Evolutionary conservation across 2,888 invertebrate genomes (phyloP).

Genomic region (Hyposoter didymator): DNA sequence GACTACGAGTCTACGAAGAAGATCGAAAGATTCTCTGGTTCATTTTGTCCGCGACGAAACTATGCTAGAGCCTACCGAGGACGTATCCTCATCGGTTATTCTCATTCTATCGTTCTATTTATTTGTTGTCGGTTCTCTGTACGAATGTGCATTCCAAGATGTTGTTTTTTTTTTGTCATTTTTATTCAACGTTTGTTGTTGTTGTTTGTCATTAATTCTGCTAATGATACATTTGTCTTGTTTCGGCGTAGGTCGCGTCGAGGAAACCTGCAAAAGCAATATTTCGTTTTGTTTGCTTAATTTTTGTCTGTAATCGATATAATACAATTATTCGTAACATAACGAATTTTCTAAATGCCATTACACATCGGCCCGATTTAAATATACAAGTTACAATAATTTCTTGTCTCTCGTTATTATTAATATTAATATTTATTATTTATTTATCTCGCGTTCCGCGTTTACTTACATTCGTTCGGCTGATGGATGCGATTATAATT

Average conservation of each 20-base stretch:
- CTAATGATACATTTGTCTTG: constrained; percentile 57
- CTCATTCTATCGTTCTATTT: constrained; percentile 12
- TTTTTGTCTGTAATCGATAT: constrained; percentile 46
- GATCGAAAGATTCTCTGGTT: constrained; percentile 28
- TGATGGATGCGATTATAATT: constrained; percentile 40
- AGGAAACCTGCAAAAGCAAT: constrained; percentile 44
- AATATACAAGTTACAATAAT: constrained; percentile 58
- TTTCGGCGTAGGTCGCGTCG: constrained; percentile 34
- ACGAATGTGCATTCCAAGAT: constrained; percentile 54
- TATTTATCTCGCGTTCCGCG: constrained; percentile 2
- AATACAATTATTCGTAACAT: constrained; percentile 63
- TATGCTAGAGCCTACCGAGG: constrained; percentile 58
- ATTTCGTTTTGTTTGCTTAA: constrained; percentile 1
- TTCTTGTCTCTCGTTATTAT: background rate
- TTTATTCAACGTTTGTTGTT: constrained; percentile 16
- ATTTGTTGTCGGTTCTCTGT: constrained; percentile 47
- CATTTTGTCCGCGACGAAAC: constrained; percentile 57
- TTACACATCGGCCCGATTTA: constrained; percentile 63
- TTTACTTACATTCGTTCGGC: constrained; percentile 55
- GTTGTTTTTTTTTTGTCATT: constrained; percentile 23
- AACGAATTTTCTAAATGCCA: constrained; percentile 67
- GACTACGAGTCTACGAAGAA: constrained; percentile 54
- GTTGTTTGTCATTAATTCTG: constrained; percentile 15
- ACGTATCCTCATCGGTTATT: constrained; percentile 28
- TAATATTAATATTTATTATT: constrained; percentile 17